These are phyloP conservation scores for Parazoanthus atlanticus DNA, from an alignment of 92 coral and sea anemone species.

Conservation along the genomic window DNA sequence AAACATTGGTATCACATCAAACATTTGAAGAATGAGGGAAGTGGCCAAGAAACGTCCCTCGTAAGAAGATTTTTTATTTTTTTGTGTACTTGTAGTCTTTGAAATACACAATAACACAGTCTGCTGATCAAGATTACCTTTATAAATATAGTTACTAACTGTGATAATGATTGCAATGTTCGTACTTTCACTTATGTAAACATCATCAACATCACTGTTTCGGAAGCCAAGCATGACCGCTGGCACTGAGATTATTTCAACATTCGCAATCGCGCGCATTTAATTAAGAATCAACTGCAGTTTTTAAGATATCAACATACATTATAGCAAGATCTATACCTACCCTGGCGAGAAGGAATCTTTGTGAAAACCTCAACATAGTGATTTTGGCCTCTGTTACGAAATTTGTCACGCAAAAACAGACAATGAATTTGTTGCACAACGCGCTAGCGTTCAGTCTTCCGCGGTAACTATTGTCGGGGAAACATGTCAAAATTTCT, in stretches of 20 bases:
- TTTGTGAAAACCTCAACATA: constrained; percentile 5
- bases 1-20: too few relatives aligned
- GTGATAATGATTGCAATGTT: too few relatives aligned
- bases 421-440: not conserved
- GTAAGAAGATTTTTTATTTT: too few relatives aligned
- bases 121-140: too few relatives aligned
- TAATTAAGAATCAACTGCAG: not conserved
- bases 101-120: too few relatives aligned
- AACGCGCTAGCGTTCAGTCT: not conserved
- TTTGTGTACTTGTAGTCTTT: too few relatives aligned
- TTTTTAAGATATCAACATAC: not conserved
- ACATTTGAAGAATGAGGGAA: too few relatives aligned
- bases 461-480: constrained; percentile 4
- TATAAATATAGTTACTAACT: too few relatives aligned
- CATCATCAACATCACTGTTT: too few relatives aligned
- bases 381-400: not conserved
- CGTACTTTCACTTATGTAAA: too few relatives aligned
- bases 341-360: constrained; percentile 24
- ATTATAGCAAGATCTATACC: not conserved
- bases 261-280: not conserved
- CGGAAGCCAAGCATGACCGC: not conserved
- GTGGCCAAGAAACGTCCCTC: too few relatives aligned
- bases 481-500: not conserved
- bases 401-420: not conserved
- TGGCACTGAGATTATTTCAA: not conserved